These are phyloP conservation scores for Notothenia rossii DNA, from an alignment of 2,113 vertebrate genomes.

Conservation along the genomic window DNA sequence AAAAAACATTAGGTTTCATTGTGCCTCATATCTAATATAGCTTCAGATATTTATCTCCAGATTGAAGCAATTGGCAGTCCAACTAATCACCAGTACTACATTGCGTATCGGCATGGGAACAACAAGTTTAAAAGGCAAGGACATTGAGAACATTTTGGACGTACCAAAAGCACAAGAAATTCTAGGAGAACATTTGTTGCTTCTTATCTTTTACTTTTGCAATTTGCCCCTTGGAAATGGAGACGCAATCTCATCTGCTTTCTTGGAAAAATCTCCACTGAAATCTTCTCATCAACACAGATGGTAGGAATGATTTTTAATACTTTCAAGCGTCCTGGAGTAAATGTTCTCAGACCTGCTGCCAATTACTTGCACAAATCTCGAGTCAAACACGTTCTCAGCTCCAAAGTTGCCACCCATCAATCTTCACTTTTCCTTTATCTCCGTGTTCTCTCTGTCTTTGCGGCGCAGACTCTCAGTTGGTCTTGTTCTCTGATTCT, in stretches of 20 bases:
- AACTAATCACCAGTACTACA: background rate
- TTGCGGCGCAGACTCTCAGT: conserved; percentile 11
- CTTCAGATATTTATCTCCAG: background rate
- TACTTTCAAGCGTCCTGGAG: conserved; percentile 26
- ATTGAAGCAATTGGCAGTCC: background rate
- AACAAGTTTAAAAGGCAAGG: background rate
- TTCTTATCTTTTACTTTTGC: background rate
- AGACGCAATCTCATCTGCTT: background rate
- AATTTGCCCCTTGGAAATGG: conserved; percentile 1
- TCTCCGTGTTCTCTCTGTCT: background rate
- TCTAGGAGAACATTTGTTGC: background rate
- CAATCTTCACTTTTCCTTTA: conserved; percentile 14
- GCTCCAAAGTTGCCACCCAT: conserved; percentile 26
- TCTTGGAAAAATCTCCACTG: background rate
- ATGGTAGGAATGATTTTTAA: conserved; percentile 4
- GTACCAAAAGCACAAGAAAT: background rate
- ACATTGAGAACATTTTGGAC: background rate
- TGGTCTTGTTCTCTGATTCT: conserved; percentile 45
- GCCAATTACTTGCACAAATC: conserved; percentile 28
- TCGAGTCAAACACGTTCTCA: background rate
- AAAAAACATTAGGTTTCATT: background rate
- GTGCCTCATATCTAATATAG: background rate
- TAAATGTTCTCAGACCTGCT: conserved; percentile 20
- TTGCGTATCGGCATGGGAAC: background rate
- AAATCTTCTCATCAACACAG: background rate